Evolutionary conservation across 2,113 vertebrate genomes (phyloP), one percentile per base, ranked within the genome.

Genomic region (Ciconia stormi): DNA sequence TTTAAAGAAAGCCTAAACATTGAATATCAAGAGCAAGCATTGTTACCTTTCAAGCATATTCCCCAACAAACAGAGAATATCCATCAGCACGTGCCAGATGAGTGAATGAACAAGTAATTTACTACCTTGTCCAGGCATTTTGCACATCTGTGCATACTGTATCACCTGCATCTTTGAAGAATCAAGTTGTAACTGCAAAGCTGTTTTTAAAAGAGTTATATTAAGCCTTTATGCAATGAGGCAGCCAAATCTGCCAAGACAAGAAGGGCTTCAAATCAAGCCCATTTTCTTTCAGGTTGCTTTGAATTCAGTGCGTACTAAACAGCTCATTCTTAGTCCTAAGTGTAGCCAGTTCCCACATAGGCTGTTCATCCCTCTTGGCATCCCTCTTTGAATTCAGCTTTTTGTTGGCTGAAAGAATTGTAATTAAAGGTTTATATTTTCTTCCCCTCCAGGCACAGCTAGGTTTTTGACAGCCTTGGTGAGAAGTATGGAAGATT

Each of bases 401-500:
- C 63, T 89, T 81, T 56, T 87, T 91, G 53, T 72, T 91, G 95
- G 77, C 72, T 91, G 58, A 65, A 82, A 71, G 73, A 53, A 47
- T 27, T 34, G 9, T 40, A 92, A 93, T 93, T 87, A 90, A 95
- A 87, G 30, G 73, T 42, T 69, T 2, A 0, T 46, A 26, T 87
- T 87, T 89, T 80, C 55, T 30, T 77, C 32, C 71, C 74, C 70
- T 21, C 15, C 95, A 99, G 99, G 98, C 34, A 94, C 98, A 87
- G 95, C 94, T 38, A 94, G 65, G 86, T 92, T 97, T 74, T 91
- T 99, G 91, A 91, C 94, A 91, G 91, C 82, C 62, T 92, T 99
- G 89, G 76, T 91, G 42, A 71, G 78, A 86, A 94, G 49, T 74
- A 90, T 99, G 81, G 98, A 98, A 55, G 93, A 95, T n/a, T 98